Conservation (phyloP, 2,888 invertebrate genomes). For the Drosophila greeni region DNA sequence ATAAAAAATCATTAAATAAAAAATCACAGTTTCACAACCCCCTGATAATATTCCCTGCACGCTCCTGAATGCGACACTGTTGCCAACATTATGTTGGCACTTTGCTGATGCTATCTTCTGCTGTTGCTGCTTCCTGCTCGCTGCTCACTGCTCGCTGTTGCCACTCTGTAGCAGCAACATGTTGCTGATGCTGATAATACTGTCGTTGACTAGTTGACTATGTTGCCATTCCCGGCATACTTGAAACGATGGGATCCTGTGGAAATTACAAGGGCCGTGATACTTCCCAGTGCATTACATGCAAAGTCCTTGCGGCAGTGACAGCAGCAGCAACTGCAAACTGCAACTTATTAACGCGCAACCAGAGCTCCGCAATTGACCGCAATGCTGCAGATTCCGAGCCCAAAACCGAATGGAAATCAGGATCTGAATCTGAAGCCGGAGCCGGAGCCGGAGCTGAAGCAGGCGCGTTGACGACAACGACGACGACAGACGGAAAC, state of each 20-base stretch:
- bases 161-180: slow-evolving; percentile 58
- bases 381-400: slow-evolving; percentile 25
- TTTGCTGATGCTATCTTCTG: slow-evolving; percentile 62
- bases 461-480: slow-evolving; percentile 23
- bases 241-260: slow-evolving; percentile 43
- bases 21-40: background rate
- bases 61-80: slow-evolving; percentile 50
- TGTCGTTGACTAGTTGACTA: slow-evolving; percentile 49
- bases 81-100: slow-evolving; percentile 49
- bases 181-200: slow-evolving; percentile 68
- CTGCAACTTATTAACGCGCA: slow-evolving; percentile 67
- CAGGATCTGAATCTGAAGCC: slow-evolving; percentile 23
- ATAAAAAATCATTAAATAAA: too few relatives aligned
- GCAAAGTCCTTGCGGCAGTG: slow-evolving; percentile 54
- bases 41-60: background rate
- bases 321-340: slow-evolving; percentile 15
- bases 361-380: slow-evolving; percentile 65
- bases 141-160: slow-evolving; percentile 45
- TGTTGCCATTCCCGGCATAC: slow-evolving; percentile 26
- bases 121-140: slow-evolving; percentile 41
- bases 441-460: slow-evolving; percentile 9
- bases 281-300: slow-evolving; percentile 55
- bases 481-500: slow-evolving; percentile 66
- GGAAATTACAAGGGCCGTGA: slow-evolving; percentile 69
- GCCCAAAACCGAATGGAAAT: slow-evolving; percentile 9